Percentiles rank a stretch among this genome's conserved stretches.
Evolutionary conservation across 2,113 vertebrate genomes (phyloP).

Genomic region (Siniperca knerii): DNA sequence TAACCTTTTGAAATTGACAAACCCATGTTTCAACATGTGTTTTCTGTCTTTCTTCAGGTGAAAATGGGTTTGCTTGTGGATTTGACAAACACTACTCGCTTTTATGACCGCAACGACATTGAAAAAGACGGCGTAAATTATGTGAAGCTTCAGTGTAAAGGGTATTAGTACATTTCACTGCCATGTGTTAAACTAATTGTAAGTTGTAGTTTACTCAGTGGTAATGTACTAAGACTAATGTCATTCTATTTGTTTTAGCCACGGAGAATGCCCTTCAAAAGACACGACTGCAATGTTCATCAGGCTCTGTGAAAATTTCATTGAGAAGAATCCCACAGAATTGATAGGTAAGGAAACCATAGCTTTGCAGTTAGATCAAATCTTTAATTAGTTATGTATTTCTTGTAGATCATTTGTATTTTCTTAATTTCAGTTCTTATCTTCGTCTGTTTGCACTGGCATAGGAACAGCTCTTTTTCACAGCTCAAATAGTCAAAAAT

Average conservation of each 20-base stretch:
- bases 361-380: neutral
- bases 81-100: conserved; percentile 96
- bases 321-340: conserved; percentile 93
- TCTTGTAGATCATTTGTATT: neutral
- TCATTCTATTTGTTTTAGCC: conserved; percentile 79
- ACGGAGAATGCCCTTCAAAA: conserved; percentile 92
- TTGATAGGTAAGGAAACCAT: conserved; percentile 88
- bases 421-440: neutral
- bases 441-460: no score
- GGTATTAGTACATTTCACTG: conserved; percentile 82
- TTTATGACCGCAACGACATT: conserved; percentile 95
- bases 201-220: neutral
- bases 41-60: conserved; percentile 84
- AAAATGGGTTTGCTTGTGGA: conserved; percentile 98
- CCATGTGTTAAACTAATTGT: neutral
- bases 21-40: neutral
- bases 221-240: neutral
- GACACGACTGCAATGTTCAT: conserved; percentile 94
- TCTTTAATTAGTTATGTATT: neutral
- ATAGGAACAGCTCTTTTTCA: no score
- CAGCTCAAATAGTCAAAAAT: neutral
- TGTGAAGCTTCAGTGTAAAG: conserved; percentile 96
- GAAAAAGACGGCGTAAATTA: conserved; percentile 97
- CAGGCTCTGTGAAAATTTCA: conserved; percentile 91
- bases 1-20: neutral